These are phyloP conservation scores for Spinibarbus caldwelli DNA, from an alignment of 2,797 vertebrate genomes.

Conservation along the genomic window DNA sequence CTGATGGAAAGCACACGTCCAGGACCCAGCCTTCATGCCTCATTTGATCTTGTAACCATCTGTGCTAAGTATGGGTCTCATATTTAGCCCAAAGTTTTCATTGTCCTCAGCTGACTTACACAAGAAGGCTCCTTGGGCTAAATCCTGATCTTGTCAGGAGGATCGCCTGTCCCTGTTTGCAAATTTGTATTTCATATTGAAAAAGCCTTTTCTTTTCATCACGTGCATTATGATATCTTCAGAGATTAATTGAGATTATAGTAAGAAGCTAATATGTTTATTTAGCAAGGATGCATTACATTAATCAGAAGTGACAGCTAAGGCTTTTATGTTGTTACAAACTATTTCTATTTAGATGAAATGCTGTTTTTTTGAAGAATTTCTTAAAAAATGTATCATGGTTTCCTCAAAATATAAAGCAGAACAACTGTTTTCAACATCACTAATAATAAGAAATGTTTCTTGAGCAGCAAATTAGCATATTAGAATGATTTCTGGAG, in stretches of 20 bases:
- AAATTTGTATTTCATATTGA: background rate
- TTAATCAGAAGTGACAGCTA: background rate
- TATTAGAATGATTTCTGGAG: too few species aligned
- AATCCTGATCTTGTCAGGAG: background rate
- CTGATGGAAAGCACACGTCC: conserved; percentile 25
- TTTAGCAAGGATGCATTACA: background rate
- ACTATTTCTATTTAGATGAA: background rate
- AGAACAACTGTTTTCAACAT: too few species aligned
- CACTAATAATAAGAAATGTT: too few species aligned
- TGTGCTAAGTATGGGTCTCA: conserved; percentile 28
- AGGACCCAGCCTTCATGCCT: conserved; percentile 45
- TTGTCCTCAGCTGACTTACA: conserved; percentile 18
- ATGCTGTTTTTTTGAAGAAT: too few species aligned
- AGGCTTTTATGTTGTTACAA: background rate
- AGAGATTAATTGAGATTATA: background rate
- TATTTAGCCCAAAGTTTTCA: conserved; percentile 40
- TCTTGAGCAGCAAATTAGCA: too few species aligned
- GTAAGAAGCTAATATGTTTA: too few species aligned
- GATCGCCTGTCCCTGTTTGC: background rate
- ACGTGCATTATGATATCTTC: background rate
- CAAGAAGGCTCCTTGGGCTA: background rate
- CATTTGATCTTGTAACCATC: conserved; percentile 54
- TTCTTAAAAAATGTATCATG: too few species aligned
- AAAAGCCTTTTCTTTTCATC: background rate
- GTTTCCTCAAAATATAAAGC: too few species aligned